Percentiles rank a stretch among this genome's conserved stretches.
Conservation (phyloP, 2,113 vertebrate genomes). For the Neofelis nebulosa region DNA sequence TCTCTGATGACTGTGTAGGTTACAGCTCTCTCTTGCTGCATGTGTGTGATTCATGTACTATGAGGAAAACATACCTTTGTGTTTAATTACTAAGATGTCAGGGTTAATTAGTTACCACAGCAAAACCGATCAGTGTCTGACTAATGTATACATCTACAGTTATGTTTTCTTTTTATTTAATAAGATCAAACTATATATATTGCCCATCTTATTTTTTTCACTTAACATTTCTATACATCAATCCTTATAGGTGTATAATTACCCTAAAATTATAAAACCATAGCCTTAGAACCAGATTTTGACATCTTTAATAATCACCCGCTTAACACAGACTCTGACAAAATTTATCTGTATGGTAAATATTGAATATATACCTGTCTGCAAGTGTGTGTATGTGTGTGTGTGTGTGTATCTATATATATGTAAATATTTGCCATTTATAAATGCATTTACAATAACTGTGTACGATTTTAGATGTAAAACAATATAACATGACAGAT, state of each 20-base stretch:
- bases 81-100: neutral
- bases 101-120: neutral
- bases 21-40: neutral
- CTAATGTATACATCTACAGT: neutral
- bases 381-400: neutral
- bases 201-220: neutral
- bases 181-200: neutral
- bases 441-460: neutral
- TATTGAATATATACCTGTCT: conserved; percentile 3
- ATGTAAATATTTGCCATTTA: neutral
- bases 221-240: neutral
- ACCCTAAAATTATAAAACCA: neutral
- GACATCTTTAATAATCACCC: conserved; percentile 8
- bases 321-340: neutral
- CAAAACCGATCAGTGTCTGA: neutral
- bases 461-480: neutral
- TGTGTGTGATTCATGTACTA: neutral
- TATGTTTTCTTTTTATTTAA: neutral
- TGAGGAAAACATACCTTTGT: neutral
- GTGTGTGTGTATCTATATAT: too few species aligned
- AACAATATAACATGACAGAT: neutral
- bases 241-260: neutral
- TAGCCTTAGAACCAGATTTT: neutral
- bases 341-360: conserved; percentile 8
- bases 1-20: neutral